Conservation (phyloP, 1,140 invertebrate genomes). For the Pseudomyrmex sp. region DNA sequence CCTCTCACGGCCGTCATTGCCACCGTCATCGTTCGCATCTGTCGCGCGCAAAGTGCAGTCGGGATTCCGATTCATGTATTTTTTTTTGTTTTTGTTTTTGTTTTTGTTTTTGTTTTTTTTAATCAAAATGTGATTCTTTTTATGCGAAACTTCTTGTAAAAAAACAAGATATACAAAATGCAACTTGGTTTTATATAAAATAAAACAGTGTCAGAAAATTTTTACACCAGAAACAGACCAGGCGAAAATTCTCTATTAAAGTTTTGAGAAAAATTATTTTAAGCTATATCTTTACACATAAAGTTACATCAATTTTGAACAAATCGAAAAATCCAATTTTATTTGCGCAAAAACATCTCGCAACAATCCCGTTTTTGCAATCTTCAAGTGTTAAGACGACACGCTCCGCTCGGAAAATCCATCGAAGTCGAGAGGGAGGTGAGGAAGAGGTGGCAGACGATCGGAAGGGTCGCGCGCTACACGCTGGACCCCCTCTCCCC, state of each 20-base stretch:
- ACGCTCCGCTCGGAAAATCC: not conserved
- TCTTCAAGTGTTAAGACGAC: not conserved
- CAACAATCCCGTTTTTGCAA: not conserved
- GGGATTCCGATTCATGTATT: slow-evolving; percentile 45
- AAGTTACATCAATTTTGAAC: too few species aligned
- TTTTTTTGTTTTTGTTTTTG: not conserved
- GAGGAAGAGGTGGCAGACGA: slow-evolving; percentile 11
- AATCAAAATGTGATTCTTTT: not conserved
- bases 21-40: slow-evolving; percentile 68
- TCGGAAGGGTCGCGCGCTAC: slow-evolving; percentile 58
- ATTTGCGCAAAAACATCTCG: not conserved
- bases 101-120: too few species aligned
- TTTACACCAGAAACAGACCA: too few species aligned
- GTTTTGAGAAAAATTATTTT: too few species aligned
- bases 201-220: too few species aligned
- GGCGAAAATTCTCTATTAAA: too few species aligned
- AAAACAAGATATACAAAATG: too few species aligned
- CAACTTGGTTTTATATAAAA: too few species aligned
- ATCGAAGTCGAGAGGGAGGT: slow-evolving; percentile 6
- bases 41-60: slow-evolving; percentile 57
- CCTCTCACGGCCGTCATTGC: slow-evolving; percentile 72
- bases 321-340: not conserved
- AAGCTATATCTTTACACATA: too few species aligned
- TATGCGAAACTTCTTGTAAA: not conserved
- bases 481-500: slow-evolving; percentile 49